A percentile compares a stretch with the other conserved stretches of the same genome.
These are phyloP conservation scores for Apodemia zela DNA, from an alignment of 2,888 invertebrate genomes.

Conservation along the genomic window DNA sequence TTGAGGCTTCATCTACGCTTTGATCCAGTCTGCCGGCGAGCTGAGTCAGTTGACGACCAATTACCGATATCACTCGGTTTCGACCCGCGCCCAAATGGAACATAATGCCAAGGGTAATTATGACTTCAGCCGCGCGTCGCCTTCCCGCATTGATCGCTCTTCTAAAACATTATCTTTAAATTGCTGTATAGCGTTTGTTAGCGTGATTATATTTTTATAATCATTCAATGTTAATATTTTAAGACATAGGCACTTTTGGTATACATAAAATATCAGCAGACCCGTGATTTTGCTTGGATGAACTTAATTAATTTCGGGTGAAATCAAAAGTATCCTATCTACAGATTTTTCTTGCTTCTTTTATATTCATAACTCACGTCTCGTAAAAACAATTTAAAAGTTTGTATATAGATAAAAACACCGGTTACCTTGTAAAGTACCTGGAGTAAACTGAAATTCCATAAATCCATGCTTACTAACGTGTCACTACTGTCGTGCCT, in stretches of 20 bases:
- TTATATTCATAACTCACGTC: no score
- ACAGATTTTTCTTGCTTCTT: no score
- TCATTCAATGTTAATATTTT: conserved; percentile 16
- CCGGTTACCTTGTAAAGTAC: no score
- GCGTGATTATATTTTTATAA: conserved; percentile 28
- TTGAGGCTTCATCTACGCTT: conserved; percentile 55
- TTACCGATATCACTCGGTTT: conserved; percentile 76
- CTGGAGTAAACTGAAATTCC: no score
- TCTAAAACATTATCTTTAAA: conserved; percentile 54
- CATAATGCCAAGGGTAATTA: conserved; percentile 78
- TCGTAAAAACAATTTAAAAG: no score
- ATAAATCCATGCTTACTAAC: no score
- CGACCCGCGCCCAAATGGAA: conserved; percentile 67
- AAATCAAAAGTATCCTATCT: no score
- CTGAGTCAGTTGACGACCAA: conserved; percentile 70
- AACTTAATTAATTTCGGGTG: no score
- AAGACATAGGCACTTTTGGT: neutral
- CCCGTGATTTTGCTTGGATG: no score
- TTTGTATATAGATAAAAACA: no score
- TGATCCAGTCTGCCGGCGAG: conserved; percentile 65
- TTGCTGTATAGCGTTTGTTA: conserved; percentile 50
- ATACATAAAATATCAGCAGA: no score
- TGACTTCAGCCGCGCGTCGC: conserved; percentile 56
- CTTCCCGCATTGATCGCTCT: conserved; percentile 39
- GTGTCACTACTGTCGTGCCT: no score